Conservation (phyloP, 2,888 invertebrate genomes). For the Chymomyza amoena region DNA sequence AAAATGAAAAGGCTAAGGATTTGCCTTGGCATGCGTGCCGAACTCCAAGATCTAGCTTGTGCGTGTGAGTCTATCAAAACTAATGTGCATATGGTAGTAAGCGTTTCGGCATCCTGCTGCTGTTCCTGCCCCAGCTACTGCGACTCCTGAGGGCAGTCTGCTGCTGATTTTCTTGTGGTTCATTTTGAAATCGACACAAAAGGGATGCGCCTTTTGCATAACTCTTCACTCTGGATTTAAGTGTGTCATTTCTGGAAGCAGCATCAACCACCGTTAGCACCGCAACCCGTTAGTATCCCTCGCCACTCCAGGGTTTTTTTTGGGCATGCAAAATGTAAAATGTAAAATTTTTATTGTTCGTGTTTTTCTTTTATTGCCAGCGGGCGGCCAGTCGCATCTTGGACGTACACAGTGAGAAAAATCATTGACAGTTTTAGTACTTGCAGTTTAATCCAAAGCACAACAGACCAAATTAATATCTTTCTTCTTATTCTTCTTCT, state of each 20-base stretch:
- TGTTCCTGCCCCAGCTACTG: background rate
- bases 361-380: slow-evolving; percentile 64
- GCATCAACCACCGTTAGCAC: slow-evolving; percentile 12
- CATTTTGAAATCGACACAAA: background rate
- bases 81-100: slow-evolving; percentile 41
- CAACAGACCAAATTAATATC: too few relatives aligned
- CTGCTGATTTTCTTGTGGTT: slow-evolving; percentile 24
- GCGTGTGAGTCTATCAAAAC: slow-evolving; percentile 59
- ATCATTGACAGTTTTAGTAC: too few relatives aligned
- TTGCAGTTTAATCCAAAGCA: too few relatives aligned
- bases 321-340: slow-evolving; percentile 55
- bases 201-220: background rate
- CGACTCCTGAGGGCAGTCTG: background rate
- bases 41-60: background rate
- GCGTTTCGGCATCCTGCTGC: background rate
- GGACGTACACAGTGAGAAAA: too few relatives aligned
- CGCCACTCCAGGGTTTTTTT: slow-evolving; percentile 1
- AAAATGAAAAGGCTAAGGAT: slow-evolving; percentile 30
- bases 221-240: slow-evolving; percentile 36
- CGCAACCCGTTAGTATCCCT: slow-evolving; percentile 9
- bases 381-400: slow-evolving; percentile 55
- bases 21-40: slow-evolving; percentile 47
- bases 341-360: slow-evolving; percentile 71
- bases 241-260: slow-evolving; percentile 51
- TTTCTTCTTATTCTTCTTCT: too few relatives aligned